These are phyloP conservation scores for Diabrotica virgifera DNA, from an alignment of 1,140 invertebrate genomes.

Conservation along the genomic window DNA sequence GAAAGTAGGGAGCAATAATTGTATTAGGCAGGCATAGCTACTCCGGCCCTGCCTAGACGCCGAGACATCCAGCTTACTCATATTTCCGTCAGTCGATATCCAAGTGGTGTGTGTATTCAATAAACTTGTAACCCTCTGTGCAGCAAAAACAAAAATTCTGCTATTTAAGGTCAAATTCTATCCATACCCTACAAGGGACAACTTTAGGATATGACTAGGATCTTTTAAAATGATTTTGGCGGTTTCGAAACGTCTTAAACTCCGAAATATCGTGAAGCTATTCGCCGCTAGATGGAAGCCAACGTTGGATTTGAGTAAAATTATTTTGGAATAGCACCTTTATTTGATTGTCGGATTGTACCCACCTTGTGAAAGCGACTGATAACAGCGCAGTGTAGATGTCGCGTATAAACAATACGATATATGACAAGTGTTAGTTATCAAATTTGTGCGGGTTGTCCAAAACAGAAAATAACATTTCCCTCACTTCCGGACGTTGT, in stretches of 20 bases:
- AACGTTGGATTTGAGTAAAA: neutral
- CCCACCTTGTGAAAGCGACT: neutral
- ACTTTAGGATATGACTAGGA: too few relatives aligned
- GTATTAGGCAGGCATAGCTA: neutral
- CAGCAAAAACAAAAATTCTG: neutral
- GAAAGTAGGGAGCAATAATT: neutral
- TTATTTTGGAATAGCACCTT: too few relatives aligned
- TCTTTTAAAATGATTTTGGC: too few relatives aligned
- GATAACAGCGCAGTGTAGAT: neutral
- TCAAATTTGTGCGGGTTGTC: neutral
- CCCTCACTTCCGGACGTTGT: too few relatives aligned
- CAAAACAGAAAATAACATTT: neutral
- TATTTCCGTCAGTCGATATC: conserved; percentile 6
- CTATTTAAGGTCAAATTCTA: too few relatives aligned
- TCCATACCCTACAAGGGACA: too few relatives aligned
- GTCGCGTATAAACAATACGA: neutral
- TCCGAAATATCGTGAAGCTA: neutral
- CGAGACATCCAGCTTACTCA: conserved; percentile 4
- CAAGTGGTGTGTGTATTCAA: neutral
- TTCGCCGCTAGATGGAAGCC: neutral
- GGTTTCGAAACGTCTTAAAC: too few relatives aligned
- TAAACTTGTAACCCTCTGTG: neutral
- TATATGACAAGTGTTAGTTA: neutral
- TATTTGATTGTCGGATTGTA: too few relatives aligned
- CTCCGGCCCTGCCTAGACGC: neutral